Evolutionary conservation across 2,113 vertebrate species (phyloP), one percentile per base, ranked within the genome.

Genomic region (Plecotus auritus): DNA sequence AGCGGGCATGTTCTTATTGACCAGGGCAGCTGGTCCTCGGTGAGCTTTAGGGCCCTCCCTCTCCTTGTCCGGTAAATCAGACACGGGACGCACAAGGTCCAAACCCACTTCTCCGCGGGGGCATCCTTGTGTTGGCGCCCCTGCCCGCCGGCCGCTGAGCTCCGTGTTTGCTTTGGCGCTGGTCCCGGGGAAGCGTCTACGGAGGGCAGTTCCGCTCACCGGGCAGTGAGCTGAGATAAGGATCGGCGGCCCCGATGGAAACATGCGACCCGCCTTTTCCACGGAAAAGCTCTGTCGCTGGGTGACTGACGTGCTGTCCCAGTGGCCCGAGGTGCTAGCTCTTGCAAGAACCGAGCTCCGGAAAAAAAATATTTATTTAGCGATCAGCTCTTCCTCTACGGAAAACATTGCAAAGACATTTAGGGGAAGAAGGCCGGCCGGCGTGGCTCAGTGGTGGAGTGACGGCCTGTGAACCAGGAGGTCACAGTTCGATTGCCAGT

Each of bases 311-410:
- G 42, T 23, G 2, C 22, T 47, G 70, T 47, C 72, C 88, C 35
- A 6, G 12, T 7, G 26, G 32, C 45, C 66, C 6, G 37, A 80
- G 42, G 23, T 4, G 2, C 35, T 80, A 3, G 26, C 84, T 81
- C 76, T 93, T 88, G 73, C 4, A 11, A 90, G 95, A 95, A 72
- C 72, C 8, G 54, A 81, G 76, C 70, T 84, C 66, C 61, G 56
- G 66, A n/a, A 61, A 93, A 76, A 73, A 59, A 84, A 78, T 81
- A 87, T 93, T 95, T 93, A 66, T 28, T 76, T 12, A 93, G 47
- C 23, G 22, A 37, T 56, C 49, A 26, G 42, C 7, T 88, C 73
- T 26, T 59, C 61, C 73, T 77, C 76, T 80, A n/a, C 22, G 49
- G 85, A 77, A 87, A 97, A 77, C 66, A 72, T 64, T 40, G 72